Evolutionary conservation across 2,797 vertebrate species (phyloP).

Genomic region (Pyrocephalus nanus): DNA sequence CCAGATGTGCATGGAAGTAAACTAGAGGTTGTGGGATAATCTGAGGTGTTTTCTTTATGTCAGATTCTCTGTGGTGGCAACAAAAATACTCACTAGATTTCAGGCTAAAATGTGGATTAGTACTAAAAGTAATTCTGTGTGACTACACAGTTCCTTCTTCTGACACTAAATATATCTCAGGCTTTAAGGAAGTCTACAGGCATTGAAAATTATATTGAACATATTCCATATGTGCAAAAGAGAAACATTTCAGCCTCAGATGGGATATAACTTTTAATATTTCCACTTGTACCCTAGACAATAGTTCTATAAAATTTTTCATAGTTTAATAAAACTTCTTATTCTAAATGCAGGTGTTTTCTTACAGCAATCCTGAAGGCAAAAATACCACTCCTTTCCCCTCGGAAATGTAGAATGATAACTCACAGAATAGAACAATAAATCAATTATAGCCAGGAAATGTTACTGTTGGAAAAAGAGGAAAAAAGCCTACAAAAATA

Average conservation of each 20-base stretch:
- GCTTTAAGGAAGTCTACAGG: not conserved
- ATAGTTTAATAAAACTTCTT: slow-evolving; percentile 4
- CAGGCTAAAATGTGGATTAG: not conserved
- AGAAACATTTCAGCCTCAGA: not conserved
- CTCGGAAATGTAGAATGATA: slow-evolving; percentile 12
- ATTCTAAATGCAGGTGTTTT: slow-evolving; percentile 46
- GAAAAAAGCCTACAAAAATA: not conserved
- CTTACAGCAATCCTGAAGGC: not conserved
- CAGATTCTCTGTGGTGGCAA: not conserved
- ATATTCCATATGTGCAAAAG: slow-evolving; percentile 41
- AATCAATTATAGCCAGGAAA: not conserved
- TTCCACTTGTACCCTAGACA: slow-evolving; percentile 19
- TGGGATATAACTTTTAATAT: slow-evolving; percentile 40
- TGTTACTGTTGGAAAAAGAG: not conserved
- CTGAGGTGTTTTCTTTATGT: not conserved
- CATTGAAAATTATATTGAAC: slow-evolving; percentile 32
- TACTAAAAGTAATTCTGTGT: slow-evolving; percentile 5
- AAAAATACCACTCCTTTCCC: slow-evolving; percentile 17
- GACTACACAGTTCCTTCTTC: slow-evolving; percentile 5
- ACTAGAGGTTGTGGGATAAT: not conserved
- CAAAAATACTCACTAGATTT: not conserved
- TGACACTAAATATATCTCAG: slow-evolving; percentile 25
- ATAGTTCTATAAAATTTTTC: not conserved
- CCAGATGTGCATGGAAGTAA: not conserved
- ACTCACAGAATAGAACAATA: not conserved